Base-by-base conservation (phyloP, 2,113 vertebrate species). In the Tichodroma muraria region DNA sequence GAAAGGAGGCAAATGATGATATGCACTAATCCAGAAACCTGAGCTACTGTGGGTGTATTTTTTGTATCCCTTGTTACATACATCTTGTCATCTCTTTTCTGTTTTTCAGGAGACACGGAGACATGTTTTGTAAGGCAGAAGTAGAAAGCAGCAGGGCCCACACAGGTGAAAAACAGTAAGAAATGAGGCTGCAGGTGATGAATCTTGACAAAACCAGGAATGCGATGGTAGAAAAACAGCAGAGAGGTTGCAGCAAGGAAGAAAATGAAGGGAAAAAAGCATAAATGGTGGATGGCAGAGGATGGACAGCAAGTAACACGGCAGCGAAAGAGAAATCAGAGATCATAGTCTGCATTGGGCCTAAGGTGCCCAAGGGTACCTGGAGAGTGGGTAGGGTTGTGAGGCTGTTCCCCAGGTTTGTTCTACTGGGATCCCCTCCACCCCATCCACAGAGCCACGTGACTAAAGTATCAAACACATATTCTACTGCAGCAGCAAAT, bases 391-490 rank as follows among this genome's bases (percentile, higher is more conserved):
- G 57, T 9, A 73, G 14, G 14, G 30, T 31, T 50, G 40, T 52
- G 52, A 79, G 68, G 73, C 31, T 78, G 38, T 4, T 72, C 49
- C 52, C 20, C 11, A 27, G 23, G 15, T 44, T 79, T 71, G 28
- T 27, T 40, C 25, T 53, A 2, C 52, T 3, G 2, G 6, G 15
- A 7, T 60, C 4, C 18, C 22, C 44, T 78, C n/a, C 0, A 0
- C 18, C 25, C 20, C 6, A 2, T 31, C 56, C 80, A 75, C 45
- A 61, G n/a, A 79, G 13, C 8, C 40, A 33, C 33, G 9, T n/a
- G 23, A 42, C 28, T 19, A 63, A 76, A 81, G 37, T 47, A 63
- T 42, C 59, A 63, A 85, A 90, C 5, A 2, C 4, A 4, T 21
- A 5, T n/a, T 68, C 68, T 66, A 54, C 53, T 52, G 50, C 7